Conservation (phyloP, 2,797 vertebrate species). For the Phalloptychus januarius region DNA sequence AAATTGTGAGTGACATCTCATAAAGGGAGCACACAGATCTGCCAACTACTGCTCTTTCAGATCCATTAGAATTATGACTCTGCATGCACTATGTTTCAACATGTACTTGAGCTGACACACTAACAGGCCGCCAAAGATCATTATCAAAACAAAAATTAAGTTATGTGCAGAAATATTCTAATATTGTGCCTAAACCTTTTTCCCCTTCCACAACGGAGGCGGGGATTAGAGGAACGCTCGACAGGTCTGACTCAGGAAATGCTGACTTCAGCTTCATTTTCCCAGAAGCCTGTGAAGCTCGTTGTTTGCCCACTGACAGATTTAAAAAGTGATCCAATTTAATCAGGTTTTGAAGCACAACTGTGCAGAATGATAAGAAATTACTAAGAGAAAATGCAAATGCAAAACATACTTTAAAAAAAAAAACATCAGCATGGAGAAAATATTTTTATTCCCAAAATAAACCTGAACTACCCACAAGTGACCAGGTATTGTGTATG, state of each 20-base stretch:
- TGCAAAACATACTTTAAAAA: neutral
- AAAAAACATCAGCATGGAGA: neutral
- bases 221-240: slow-evolving; percentile 41
- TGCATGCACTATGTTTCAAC: slow-evolving; percentile 23
- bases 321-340: slow-evolving; percentile 25
- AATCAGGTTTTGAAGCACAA: slow-evolving; percentile 16
- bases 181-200: slow-evolving; percentile 14
- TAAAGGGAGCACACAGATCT: slow-evolving; percentile 7
- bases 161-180: slow-evolving; percentile 1
- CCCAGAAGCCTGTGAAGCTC: slow-evolving; percentile 69
- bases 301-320: slow-evolving; percentile 46
- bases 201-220: slow-evolving; percentile 25
- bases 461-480: neutral
- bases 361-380: neutral
- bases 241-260: slow-evolving; percentile 71
- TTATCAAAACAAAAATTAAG: slow-evolving; percentile 18
- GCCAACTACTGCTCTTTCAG: slow-evolving; percentile 14
- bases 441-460: neutral
- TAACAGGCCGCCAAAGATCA: slow-evolving; percentile 15
- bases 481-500: neutral
- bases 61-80: slow-evolving; percentile 25
- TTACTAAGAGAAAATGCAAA: neutral
- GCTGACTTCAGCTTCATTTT: slow-evolving; percentile 76
- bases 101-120: slow-evolving; percentile 10
- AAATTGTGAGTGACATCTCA: slow-evolving; percentile 10